Evolutionary conservation across 2,888 invertebrate species (phyloP), one percentile per base, ranked within the genome.

Genomic region (Plagodis dolabraria): DNA sequence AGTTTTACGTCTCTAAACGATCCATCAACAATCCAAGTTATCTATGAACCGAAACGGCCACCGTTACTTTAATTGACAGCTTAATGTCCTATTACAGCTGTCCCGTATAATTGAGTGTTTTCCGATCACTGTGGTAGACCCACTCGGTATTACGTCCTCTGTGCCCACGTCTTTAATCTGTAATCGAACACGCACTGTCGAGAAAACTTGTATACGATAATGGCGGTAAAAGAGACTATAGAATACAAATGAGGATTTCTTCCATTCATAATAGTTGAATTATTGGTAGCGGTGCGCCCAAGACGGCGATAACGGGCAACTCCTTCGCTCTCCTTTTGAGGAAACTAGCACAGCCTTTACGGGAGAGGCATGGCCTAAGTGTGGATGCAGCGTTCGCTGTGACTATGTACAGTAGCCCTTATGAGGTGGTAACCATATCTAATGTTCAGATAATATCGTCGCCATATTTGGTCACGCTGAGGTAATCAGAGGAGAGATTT

Each of bases 51-150:
- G 58, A 57, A 51, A 44, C 55, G 46, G 56, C 57, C 62, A 68
- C 72, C 76, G 74, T 72, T 76, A 72, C 68, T 74, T 72, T 85
- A 87, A 87, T 86, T 88, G 89, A 85, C 87, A 88, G 81, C 75
- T 84, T 87, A 86, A 87, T 81, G 79, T 74, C 79, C 76, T 82
- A 84, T 86, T 86, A 86, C 75, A 76, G 69, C 70, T 70, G 76
- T 66, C 70, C 68, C 70, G 73, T 72, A 76, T 82, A 79, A 85
- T 85, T 80, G 81, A 82, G 78, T 75, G 78, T 74, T 69, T 70
- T 71, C 65, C 71, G 74, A 76, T 61, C 33, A 49, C 56, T 56
- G 22, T 53, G 49, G 43, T 57, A 57, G 7, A 12, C 75, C 76
- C 66, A 70, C 71, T 72, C 74, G 68, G 70, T 73, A 74, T 72